These are phyloP conservation scores for Coregonus sp. DNA, from an alignment of 2,797 vertebrate genomes.

Conservation along the genomic window DNA sequence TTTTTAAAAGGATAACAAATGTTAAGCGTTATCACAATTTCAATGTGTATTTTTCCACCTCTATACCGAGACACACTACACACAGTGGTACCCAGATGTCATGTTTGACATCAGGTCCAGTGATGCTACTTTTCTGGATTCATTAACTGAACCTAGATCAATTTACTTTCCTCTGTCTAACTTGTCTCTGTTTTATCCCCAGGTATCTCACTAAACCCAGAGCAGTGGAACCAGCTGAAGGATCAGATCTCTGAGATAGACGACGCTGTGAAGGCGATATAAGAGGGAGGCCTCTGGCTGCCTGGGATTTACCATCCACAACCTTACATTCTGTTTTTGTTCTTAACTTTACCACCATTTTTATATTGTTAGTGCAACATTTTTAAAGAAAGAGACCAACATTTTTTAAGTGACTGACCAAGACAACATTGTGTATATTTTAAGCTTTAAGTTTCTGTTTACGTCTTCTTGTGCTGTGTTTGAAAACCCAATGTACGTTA, in stretches of 20 bases:
- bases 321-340: conserved; percentile 17
- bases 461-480: conserved; percentile 16
- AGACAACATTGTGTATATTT: conserved; percentile 41
- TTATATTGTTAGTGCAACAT: conserved; percentile 72
- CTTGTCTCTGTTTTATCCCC: conserved; percentile 41
- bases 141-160: neutral
- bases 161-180: neutral
- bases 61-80: too few species aligned
- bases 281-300: conserved; percentile 41
- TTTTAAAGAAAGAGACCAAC: conserved; percentile 67
- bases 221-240: conserved; percentile 87
- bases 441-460: conserved; percentile 29
- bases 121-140: neutral
- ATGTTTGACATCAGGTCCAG: too few species aligned
- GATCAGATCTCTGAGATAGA: conserved; percentile 88
- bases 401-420: conserved; percentile 27
- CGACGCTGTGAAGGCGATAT: conserved; percentile 85
- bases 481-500: neutral
- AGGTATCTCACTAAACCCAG: conserved; percentile 88
- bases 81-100: neutral
- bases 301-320: conserved; percentile 21
- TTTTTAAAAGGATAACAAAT: too few species aligned
- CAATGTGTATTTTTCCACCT: too few species aligned
- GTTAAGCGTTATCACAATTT: too few species aligned
- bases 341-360: conserved; percentile 35